phyloP scores from a whole-genome alignment of 2,888 invertebrate species.

The Teinopalpus imperialis region DNA sequence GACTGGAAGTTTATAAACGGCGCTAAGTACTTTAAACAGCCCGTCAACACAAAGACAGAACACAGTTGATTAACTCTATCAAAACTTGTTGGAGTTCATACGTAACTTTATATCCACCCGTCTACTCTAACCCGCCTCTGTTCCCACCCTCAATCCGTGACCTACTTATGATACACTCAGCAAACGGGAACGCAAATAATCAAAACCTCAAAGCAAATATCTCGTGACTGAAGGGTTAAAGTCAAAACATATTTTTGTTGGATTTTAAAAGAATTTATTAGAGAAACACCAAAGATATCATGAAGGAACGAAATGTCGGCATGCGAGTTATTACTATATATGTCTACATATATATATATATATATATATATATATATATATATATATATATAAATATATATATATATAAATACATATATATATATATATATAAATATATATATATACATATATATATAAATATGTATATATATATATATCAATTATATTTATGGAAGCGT shows the following conservation, averaged over 20 bases:
- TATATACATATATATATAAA: not conserved
- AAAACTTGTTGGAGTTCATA: slow-evolving; percentile 10
- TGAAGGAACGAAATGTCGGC: too few relatives aligned
- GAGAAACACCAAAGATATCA: too few relatives aligned
- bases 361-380: too few relatives aligned
- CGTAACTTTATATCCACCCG: slow-evolving; percentile 11
- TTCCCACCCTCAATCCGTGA: slow-evolving; percentile 15
- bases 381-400: not conserved
- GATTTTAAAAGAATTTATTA: too few relatives aligned
- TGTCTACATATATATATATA: not conserved
- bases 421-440: too few relatives aligned
- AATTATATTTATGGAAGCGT: too few relatives aligned
- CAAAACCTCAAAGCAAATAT: slow-evolving; percentile 14
- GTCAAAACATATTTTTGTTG: not conserved
- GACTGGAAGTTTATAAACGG: too few relatives aligned
- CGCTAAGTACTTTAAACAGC: too few relatives aligned
- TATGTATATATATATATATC: too few relatives aligned
- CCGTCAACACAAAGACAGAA: not conserved
- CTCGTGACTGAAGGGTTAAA: not conserved
- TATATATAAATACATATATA: not conserved
- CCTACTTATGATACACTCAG: slow-evolving; percentile 6
- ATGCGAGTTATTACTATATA: too few relatives aligned
- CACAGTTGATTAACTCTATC: slow-evolving; percentile 11
- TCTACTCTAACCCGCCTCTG: not conserved
- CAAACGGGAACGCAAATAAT: slow-evolving; percentile 24